phyloP scores from a whole-genome alignment of 2,888 invertebrate species.

The Incurvaria masculella region DNA sequence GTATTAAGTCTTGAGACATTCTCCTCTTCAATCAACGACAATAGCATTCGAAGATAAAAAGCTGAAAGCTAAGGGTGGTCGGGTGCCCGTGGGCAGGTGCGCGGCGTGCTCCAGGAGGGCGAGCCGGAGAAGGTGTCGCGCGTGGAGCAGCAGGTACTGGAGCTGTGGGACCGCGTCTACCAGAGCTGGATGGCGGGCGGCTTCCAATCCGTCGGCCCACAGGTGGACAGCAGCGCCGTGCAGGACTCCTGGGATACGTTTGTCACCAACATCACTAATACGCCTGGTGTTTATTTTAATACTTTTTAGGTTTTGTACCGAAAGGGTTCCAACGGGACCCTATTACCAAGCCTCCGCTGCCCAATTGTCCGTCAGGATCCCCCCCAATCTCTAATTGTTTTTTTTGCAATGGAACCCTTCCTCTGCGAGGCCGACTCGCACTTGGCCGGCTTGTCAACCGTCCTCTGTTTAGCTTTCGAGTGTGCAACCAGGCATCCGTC shows the following conservation, averaged over 20 bases:
- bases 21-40: no score
- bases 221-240: conserved; percentile 70
- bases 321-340: no score
- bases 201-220: conserved; percentile 61
- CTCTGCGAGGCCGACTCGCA: no score
- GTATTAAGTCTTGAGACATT: no score
- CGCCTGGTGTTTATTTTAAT: conserved; percentile 59
- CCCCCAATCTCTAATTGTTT: not conserved
- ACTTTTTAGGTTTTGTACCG: not conserved
- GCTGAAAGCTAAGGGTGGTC: no score
- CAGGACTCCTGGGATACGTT: conserved; percentile 70
- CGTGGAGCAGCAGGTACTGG: conserved; percentile 84
- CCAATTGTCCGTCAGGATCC: no score
- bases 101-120: conserved; percentile 74
- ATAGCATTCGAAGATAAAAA: no score
- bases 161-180: conserved; percentile 92
- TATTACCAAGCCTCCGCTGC: no score
- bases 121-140: conserved; percentile 77
- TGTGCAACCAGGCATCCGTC: no score
- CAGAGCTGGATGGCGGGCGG: conserved; percentile 86
- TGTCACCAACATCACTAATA: conserved; percentile 68
- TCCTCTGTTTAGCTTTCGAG: not conserved
- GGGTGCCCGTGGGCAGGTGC: conserved; percentile 53
- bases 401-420: not conserved
- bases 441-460: no score